phyloP scores from a whole-genome alignment of 2,888 invertebrate species.

The Pristionchus maxplancki region DNA sequence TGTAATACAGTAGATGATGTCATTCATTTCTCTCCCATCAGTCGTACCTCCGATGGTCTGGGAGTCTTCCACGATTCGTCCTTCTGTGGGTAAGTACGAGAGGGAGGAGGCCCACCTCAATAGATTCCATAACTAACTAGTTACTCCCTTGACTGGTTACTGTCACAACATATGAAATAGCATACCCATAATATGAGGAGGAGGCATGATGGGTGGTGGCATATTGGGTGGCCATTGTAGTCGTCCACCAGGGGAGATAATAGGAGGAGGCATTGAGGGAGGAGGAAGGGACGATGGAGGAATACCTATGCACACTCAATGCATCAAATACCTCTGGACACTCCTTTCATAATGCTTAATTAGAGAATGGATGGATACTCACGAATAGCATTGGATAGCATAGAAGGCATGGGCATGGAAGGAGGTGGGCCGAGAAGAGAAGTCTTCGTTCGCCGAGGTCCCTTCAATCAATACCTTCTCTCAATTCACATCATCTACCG shows the following conservation, averaged over 20 bases:
- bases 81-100: conserved; percentile 17
- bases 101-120: conserved; percentile 33
- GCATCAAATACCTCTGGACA: not conserved
- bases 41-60: not conserved
- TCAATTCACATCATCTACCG: not conserved
- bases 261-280: conserved; percentile 21
- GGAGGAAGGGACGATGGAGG: conserved; percentile 32
- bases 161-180: no score
- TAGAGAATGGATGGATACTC: not conserved
- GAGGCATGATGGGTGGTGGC: conserved; percentile 2
- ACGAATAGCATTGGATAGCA: conserved; percentile 44
- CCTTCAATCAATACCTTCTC: not conserved
- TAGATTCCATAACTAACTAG: not conserved
- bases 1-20: not conserved
- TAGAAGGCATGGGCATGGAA: conserved; percentile 51
- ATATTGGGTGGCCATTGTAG: conserved; percentile 45
- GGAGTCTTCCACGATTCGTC: conserved; percentile 50
- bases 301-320: not conserved
- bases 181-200: conserved; percentile 16
- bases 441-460: conserved; percentile 51
- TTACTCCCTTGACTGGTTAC: not conserved
- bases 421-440: conserved; percentile 58
- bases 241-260: conserved; percentile 12
- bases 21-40: not conserved
- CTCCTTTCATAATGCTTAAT: not conserved